These are phyloP conservation scores for Grus americana DNA, from an alignment of 2,113 vertebrate genomes.

Conservation along the genomic window DNA sequence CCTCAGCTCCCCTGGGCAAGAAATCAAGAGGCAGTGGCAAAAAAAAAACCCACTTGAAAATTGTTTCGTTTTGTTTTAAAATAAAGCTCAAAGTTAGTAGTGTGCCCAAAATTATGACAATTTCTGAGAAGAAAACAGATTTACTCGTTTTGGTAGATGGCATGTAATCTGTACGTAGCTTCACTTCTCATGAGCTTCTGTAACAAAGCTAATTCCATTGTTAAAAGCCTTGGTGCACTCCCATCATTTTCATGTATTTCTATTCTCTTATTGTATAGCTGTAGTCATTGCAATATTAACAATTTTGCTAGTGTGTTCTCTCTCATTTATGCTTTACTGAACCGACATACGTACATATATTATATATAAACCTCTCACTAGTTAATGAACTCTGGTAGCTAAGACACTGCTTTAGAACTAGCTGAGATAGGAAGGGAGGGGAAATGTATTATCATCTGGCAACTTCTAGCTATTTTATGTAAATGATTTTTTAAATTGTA, in stretches of 20 bases:
- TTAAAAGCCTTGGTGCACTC: neutral
- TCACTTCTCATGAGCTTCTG: neutral
- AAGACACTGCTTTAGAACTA: neutral
- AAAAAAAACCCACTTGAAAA: neutral
- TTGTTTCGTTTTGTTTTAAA: neutral
- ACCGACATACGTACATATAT: accelerated
- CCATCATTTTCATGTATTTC: neutral
- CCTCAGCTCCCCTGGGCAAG: neutral
- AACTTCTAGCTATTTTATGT: neutral
- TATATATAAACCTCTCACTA: neutral
- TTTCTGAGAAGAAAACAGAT: neutral
- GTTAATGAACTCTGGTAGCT: neutral
- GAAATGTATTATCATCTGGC: neutral
- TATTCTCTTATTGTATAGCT: neutral
- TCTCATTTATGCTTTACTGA: neutral
- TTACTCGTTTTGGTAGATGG: neutral
- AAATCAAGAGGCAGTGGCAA: neutral
- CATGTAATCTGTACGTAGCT: neutral
- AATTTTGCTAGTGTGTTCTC: neutral
- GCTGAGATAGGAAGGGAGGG: neutral
- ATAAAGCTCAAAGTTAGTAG: neutral
- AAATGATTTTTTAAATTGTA: neutral
- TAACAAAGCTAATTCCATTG: neutral
- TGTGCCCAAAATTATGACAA: neutral
- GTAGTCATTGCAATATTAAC: neutral